Evolutionary conservation across 2,888 invertebrate species (phyloP).

Genomic region (Drosophila helvetica): DNA sequence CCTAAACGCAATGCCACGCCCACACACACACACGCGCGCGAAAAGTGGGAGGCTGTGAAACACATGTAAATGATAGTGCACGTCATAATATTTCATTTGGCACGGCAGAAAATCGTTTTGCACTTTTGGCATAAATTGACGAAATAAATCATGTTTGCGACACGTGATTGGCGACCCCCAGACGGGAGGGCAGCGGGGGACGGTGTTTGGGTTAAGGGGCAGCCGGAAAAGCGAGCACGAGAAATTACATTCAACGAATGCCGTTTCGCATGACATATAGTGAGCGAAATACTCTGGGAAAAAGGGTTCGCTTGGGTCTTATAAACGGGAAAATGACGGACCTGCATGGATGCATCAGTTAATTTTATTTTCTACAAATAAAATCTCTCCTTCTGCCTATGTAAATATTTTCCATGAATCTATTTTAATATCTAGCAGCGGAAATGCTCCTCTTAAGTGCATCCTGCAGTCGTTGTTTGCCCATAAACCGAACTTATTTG

Average conservation of each 20-base stretch:
- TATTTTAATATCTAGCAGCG: background rate
- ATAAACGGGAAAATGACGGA: no score
- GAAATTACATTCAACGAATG: conserved; percentile 16
- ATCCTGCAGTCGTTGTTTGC: background rate
- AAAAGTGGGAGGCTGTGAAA: conserved; percentile 24
- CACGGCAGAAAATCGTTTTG: conserved; percentile 58
- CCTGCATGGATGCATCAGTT: no score
- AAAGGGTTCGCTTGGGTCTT: background rate
- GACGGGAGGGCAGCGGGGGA: background rate
- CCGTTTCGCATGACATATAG: background rate
- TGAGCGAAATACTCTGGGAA: conserved; percentile 2
- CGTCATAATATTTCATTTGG: conserved; percentile 65
- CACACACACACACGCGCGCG: conserved; percentile 14
- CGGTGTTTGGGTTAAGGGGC: background rate
- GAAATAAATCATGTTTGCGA: conserved; percentile 78
- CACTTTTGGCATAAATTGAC: conserved; percentile 68
- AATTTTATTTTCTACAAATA: no score
- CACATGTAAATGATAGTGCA: conserved; percentile 52
- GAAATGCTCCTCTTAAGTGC: background rate
- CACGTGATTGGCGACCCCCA: conserved; percentile 64
- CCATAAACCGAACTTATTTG: conserved; percentile 15
- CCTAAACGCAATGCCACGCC: conserved; percentile 45
- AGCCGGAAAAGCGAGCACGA: conserved; percentile 35
- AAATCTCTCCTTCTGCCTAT: no score
- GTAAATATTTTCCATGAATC: no score